These are phyloP conservation scores for Sinella curviseta DNA, from an alignment of 1,140 invertebrate species.

Conservation along the genomic window DNA sequence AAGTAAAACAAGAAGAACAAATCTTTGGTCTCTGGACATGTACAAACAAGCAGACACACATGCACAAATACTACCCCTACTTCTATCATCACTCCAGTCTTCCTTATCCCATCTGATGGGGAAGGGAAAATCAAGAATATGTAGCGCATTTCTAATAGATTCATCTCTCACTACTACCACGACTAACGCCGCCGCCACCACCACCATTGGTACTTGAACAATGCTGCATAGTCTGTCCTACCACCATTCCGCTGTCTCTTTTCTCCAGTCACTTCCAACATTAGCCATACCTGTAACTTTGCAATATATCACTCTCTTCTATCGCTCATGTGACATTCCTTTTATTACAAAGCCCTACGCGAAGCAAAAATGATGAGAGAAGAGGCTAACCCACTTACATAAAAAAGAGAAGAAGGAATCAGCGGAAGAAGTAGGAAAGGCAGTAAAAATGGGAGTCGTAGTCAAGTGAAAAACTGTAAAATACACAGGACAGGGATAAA, in stretches of 20 bases:
- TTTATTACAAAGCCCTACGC: neutral
- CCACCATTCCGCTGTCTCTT: too few species aligned
- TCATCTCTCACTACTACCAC: too few species aligned
- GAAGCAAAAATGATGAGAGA: conserved; percentile 2
- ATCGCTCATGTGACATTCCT: neutral
- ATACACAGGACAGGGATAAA: too few species aligned
- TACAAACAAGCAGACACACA: neutral
- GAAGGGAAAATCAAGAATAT: neutral
- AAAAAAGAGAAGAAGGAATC: neutral
- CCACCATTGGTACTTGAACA: too few species aligned
- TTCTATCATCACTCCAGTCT: neutral
- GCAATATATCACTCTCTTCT: neutral
- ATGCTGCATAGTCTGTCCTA: too few species aligned
- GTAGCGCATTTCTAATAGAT: neutral
- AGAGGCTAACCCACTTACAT: neutral
- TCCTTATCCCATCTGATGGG: neutral
- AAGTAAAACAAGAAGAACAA: conserved; percentile 20
- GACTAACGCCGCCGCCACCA: too few species aligned
- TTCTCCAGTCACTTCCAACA: too few species aligned
- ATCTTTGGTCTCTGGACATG: neutral
- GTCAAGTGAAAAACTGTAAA: too few species aligned
- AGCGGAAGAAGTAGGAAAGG: neutral
- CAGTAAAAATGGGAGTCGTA: neutral
- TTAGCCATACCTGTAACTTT: conserved; percentile 1
- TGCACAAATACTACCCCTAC: neutral